phyloP scores from a whole-genome alignment of 2,888 invertebrate genomes.

The Gryllus longicercus region DNA sequence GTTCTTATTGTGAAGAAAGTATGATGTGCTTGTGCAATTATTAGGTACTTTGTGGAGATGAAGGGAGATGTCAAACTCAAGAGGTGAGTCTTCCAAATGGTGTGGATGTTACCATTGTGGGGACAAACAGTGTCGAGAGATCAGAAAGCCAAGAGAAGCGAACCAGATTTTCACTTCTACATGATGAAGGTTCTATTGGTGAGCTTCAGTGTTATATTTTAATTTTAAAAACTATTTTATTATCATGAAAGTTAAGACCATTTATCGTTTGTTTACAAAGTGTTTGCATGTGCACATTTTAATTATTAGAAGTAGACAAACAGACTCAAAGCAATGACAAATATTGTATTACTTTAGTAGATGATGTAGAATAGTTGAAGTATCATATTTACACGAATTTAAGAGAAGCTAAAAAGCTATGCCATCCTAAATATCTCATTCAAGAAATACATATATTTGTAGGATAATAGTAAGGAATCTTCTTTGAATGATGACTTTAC shows the following conservation, averaged over 20 bases:
- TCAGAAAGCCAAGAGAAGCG: constrained; percentile 55
- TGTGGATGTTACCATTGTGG: constrained; percentile 26
- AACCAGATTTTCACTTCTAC: constrained; percentile 75
- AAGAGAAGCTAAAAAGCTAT: neutral
- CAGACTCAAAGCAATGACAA: too few relatives aligned
- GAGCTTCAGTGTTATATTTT: constrained; percentile 29
- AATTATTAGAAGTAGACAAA: too few relatives aligned
- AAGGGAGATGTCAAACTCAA: constrained; percentile 28
- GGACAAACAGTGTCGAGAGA: constrained; percentile 46
- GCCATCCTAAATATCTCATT: constrained; percentile 19
- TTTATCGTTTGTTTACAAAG: neutral
- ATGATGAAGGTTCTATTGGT: constrained; percentile 85
- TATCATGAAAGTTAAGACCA: neutral
- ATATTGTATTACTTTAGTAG: too few relatives aligned
- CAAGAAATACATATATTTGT: neutral
- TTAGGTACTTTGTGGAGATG: constrained; percentile 34
- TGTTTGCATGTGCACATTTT: too few relatives aligned
- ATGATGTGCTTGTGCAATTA: neutral
- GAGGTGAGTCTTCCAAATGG: constrained; percentile 29
- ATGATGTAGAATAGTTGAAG: too few relatives aligned
- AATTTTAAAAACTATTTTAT: neutral
- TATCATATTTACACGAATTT: too few relatives aligned
- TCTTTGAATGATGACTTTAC: neutral
- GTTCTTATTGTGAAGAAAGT: too few relatives aligned
- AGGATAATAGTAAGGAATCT: neutral